Conservation (phyloP, 2,113 vertebrate genomes). For the Callithrix jacchus region DNA sequence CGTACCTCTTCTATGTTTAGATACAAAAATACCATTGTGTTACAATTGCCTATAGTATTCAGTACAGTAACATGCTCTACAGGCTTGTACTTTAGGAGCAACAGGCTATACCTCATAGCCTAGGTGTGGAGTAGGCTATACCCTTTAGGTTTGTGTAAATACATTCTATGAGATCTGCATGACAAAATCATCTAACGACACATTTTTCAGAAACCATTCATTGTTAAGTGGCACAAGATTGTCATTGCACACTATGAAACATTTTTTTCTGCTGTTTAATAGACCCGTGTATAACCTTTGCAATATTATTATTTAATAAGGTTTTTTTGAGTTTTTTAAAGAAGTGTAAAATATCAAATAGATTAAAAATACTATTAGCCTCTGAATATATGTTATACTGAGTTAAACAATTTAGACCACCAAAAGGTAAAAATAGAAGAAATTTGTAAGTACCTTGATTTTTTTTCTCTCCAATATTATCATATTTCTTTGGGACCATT, state of each 20-base stretch:
- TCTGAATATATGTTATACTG: constrained; percentile 17
- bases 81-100: background rate
- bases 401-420: background rate
- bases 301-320: background rate
- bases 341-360: background rate
- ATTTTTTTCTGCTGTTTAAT: constrained; percentile 18
- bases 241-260: background rate
- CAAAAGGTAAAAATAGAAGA: constrained; percentile 21
- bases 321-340: constrained; percentile 35
- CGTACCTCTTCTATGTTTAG: background rate
- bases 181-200: background rate
- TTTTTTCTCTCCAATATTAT: background rate
- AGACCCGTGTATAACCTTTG: background rate
- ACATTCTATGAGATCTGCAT: background rate
- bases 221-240: background rate
- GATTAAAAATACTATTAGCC: background rate
- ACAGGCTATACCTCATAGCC: background rate
- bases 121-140: no score
- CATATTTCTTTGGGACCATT: background rate
- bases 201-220: background rate
- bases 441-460: constrained; percentile 8
- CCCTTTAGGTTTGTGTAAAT: background rate
- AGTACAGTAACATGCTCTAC: background rate
- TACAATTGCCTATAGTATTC: background rate
- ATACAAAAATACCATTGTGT: background rate